phyloP scores from a whole-genome alignment of 2,888 invertebrate genomes.

The Sphaerophoria rueppellii region DNA sequence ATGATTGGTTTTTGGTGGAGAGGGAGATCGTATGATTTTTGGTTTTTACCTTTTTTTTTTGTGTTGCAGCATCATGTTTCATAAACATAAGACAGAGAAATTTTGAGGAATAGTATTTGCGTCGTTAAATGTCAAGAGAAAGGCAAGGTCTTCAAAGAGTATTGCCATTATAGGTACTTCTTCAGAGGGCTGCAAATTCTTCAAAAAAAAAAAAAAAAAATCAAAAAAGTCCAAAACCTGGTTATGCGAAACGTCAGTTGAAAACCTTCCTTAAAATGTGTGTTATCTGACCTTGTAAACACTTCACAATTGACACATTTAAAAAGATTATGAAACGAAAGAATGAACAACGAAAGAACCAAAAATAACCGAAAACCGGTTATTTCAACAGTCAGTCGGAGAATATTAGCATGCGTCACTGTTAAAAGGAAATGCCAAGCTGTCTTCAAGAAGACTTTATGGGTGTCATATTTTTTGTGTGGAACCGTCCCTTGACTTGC shows the following conservation, averaged over 20 bases:
- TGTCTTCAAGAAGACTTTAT: conserved; percentile 15
- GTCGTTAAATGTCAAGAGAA: too few relatives aligned
- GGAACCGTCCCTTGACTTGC: neutral
- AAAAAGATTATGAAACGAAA: neutral
- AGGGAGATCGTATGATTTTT: conserved; percentile 29
- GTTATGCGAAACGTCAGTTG: too few relatives aligned
- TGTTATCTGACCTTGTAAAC: too few relatives aligned
- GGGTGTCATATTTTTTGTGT: neutral
- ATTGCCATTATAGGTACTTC: too few relatives aligned
- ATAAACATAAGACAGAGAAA: too few relatives aligned
- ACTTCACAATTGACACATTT: too few relatives aligned
- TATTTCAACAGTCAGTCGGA: neutral
- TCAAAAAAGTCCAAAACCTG: too few relatives aligned
- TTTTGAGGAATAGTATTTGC: too few relatives aligned
- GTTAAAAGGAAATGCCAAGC: conserved; percentile 14
- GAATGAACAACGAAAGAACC: neutral
- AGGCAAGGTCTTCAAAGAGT: too few relatives aligned
- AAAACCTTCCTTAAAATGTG: too few relatives aligned
- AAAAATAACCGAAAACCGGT: neutral
- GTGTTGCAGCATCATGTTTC: neutral
- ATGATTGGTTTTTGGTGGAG: conserved; percentile 1
- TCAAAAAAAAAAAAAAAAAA: too few relatives aligned
- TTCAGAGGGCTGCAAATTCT: too few relatives aligned
- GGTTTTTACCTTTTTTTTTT: neutral
- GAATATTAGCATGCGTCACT: conserved; percentile 16